Conservation (phyloP, 2,797 vertebrate genomes). For the Pangasius sanitwongsei region DNA sequence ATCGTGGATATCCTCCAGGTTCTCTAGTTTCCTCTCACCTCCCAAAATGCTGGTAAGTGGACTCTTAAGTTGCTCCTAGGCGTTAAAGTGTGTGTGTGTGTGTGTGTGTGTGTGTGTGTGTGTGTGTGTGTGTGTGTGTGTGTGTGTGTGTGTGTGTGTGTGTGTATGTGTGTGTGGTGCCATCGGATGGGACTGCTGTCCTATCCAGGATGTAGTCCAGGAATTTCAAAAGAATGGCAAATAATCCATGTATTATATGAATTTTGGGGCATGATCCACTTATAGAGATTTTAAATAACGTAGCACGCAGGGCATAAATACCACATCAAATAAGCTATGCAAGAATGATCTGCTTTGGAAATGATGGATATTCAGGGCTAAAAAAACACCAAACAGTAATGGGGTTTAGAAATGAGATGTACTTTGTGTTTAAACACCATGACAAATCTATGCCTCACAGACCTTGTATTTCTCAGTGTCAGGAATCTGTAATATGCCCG, state of each 20-base stretch:
- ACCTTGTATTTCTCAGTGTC: not conserved
- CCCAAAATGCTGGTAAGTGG: not conserved
- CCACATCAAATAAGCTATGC: not conserved
- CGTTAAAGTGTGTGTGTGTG: not conserved
- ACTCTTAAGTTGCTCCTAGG: not conserved
- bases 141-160: not conserved
- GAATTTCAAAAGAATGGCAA: not conserved
- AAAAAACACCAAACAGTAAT: not conserved
- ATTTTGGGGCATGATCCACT: not conserved
- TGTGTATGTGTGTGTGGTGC: not conserved
- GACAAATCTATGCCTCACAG: no score
- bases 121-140: not conserved
- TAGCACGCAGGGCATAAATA: not conserved
- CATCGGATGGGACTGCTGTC: no score
- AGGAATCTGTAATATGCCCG: not conserved
- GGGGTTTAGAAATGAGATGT: not conserved
- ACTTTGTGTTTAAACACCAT: not conserved
- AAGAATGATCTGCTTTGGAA: not conserved
- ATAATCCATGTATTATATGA: not conserved
- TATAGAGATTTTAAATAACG: not conserved
- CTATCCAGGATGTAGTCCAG: not conserved
- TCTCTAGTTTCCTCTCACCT: not conserved
- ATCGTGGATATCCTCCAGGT: not conserved
- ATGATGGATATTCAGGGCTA: not conserved
- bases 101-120: not conserved